Evolutionary conservation across 2,888 invertebrate genomes (phyloP).

Genomic region (Hyalella azteca): DNA sequence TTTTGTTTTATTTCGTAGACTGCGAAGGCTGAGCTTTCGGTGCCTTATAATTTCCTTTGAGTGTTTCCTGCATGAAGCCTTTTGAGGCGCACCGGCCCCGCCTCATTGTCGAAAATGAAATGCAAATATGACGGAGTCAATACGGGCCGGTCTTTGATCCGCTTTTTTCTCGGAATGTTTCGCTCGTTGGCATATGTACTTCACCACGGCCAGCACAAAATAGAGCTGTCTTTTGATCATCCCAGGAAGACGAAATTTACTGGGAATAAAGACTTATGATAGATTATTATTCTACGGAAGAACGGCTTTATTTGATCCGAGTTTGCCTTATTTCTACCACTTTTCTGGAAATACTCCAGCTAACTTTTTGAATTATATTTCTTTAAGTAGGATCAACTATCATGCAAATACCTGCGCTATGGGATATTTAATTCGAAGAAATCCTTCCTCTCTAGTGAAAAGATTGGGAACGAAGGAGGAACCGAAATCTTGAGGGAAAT

Average conservation of each 20-base stretch:
- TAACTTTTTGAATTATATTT: no score
- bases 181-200: background rate
- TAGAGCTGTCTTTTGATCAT: constrained; percentile 10
- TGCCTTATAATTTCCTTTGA: constrained; percentile 17
- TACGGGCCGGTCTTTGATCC: constrained; percentile 11
- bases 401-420: no score
- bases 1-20: no score
- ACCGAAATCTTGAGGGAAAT: background rate
- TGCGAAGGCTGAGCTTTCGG: background rate
- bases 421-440: no score
- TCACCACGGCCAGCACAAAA: constrained; percentile 12
- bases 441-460: background rate
- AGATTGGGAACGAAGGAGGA: background rate
- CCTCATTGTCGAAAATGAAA: constrained; percentile 21
- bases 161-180: constrained; percentile 18
- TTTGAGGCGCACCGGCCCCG: background rate
- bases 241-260: background rate
- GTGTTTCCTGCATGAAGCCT: constrained; percentile 24
- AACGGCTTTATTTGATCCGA: no score
- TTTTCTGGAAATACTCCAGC: no score
- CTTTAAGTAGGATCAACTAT: no score
- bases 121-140: constrained; percentile 21
- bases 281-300: background rate
- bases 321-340: no score
- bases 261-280: background rate